Evolutionary conservation across 2,888 invertebrate genomes (phyloP), one percentile per base, ranked within the genome.

Genomic region (Drosophila koepferae): DNA sequence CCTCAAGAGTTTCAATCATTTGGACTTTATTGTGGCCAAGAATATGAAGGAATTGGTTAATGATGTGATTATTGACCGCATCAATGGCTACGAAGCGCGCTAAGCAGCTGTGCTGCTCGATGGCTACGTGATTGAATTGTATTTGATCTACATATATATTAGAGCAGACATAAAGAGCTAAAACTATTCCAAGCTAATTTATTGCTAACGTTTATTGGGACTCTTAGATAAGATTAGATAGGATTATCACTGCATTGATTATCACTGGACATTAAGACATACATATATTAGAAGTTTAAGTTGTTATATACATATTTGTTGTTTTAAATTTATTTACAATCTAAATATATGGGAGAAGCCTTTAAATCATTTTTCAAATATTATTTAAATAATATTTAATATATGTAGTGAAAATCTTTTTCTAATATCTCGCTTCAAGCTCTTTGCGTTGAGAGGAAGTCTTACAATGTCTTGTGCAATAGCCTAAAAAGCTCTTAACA

Each of bases 21-120:
- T 92, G 80, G 92, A 92, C 77, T 92, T 88, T 40, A 80, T 92
- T 62, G 83, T 82, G 51, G 92, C 91, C 18, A 59, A 74, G 0
- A 89, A 91, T 34, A 81, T 92, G 76, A 88, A 80, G 61, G 86
- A 91, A 48, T 41, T 82, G 54, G 71, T 92, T 34, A 92, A 92
- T 61, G 80, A 91, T 64, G 76, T 72, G 31, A 41, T 92, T 36
- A 40, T 92, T 23, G 63, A 77, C 0, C 67, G 83, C 23, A 76
- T 88, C 14, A 84, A 89, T 38, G 14, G 23, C 16, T 75, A 82
- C 51, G 88, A 91, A 53, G 43, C 58, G 4, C 60, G 44, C 3
- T 72, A 72, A 62, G 14, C 23, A 51, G 1, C 28, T 23, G 2
- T 6, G n/a, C n/a, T n/a, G n/a, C 8, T 51, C 23, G 23, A 3